Conservation (phyloP, 2,888 invertebrate species). For the Acrobasis suavella region DNA sequence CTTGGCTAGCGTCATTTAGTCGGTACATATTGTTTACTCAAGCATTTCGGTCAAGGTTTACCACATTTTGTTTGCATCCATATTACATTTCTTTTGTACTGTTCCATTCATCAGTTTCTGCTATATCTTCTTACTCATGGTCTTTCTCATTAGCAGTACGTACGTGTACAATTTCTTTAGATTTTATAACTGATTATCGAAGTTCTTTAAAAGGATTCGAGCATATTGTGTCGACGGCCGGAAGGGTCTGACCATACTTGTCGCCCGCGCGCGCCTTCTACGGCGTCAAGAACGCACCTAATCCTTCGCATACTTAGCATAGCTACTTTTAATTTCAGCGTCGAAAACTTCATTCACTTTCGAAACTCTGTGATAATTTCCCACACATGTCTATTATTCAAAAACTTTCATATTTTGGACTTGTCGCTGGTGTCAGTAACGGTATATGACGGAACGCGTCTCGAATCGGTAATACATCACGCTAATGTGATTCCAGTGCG, state of each 20-base stretch:
- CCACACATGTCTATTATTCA: constrained; percentile 35
- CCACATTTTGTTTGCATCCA: constrained; percentile 35
- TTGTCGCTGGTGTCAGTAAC: constrained; percentile 46
- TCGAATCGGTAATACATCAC: constrained; percentile 69
- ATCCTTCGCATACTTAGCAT: constrained; percentile 49
- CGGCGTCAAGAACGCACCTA: constrained; percentile 49
- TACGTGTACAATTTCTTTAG: constrained; percentile 26
- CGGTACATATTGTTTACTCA: constrained; percentile 46
- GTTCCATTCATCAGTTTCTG: constrained; percentile 22
- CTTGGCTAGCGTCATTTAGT: constrained; percentile 31
- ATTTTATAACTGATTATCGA: constrained; percentile 35
- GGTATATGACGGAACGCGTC: constrained; percentile 46
- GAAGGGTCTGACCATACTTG: constrained; percentile 59
- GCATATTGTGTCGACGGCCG: constrained; percentile 51
- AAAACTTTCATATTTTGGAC: constrained; percentile 32
- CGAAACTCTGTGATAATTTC: constrained; percentile 38
- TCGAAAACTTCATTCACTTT: constrained; percentile 46
- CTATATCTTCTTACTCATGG: constrained; percentile 15
- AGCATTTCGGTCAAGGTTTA: constrained; percentile 53
- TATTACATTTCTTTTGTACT: constrained; percentile 24
- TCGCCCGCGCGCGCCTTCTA: constrained; percentile 47
- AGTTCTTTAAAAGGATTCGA: constrained; percentile 39
- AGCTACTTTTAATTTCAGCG: constrained; percentile 49
- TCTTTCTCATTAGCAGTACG: constrained; percentile 18
- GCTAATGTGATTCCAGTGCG: constrained; percentile 48